These are phyloP conservation scores for Rhagonycha fulva DNA, from an alignment of 2,888 invertebrate species.

Conservation along the genomic window DNA sequence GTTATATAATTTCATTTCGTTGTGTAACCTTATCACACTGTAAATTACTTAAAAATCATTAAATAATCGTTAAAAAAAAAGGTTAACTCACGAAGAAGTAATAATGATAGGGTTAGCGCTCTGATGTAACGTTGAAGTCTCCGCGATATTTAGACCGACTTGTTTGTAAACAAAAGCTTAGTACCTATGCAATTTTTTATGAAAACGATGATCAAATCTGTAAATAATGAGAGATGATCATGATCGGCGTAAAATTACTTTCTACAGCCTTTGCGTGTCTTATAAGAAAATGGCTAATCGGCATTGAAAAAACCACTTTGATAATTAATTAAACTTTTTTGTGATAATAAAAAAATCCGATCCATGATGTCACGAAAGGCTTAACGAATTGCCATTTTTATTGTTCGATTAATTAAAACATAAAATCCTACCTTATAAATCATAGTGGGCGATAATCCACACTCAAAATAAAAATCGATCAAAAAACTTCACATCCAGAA, in stretches of 20 bases:
- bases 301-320: conserved; percentile 17
- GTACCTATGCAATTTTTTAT: neutral
- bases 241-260: conserved; percentile 1
- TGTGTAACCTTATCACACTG: neutral
- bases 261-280: conserved; percentile 18
- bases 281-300: conserved; percentile 11
- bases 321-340: conserved; percentile 2
- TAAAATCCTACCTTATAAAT: conserved; percentile 16
- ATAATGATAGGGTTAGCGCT: neutral
- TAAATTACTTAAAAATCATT: neutral
- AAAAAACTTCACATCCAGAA: conserved; percentile 24
- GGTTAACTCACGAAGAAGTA: neutral
- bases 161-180: neutral
- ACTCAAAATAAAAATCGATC: neutral
- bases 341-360: neutral
- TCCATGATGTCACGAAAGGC: neutral
- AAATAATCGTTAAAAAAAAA: neutral
- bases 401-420: neutral
- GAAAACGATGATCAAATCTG: neutral
- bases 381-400: neutral
- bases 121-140: neutral
- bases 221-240: neutral
- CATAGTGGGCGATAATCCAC: conserved; percentile 26
- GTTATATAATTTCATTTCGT: neutral
- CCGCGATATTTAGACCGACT: neutral